Evolutionary conservation across 1,140 invertebrate species (phyloP).

Genomic region (Helicoverpa zea): DNA sequence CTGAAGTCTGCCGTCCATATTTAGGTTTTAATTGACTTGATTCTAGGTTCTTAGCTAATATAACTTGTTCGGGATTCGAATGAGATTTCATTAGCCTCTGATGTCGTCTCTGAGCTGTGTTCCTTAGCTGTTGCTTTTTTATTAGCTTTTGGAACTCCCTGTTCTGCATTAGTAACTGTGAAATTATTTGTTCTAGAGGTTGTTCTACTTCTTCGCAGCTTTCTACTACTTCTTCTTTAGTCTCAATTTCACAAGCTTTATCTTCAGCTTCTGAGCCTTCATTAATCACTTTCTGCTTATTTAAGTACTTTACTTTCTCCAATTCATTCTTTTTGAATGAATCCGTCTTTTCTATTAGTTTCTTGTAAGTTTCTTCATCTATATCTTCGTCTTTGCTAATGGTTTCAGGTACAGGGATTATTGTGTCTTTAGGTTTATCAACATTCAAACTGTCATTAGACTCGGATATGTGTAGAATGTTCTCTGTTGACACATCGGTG

Average conservation of each 20-base stretch:
- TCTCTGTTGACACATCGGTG: constrained; percentile 87
- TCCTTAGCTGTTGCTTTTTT: constrained; percentile 89
- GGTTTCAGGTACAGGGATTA: constrained; percentile 59
- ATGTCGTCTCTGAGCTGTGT: constrained; percentile 86
- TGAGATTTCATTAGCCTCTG: constrained; percentile 86
- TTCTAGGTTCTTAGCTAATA: constrained; percentile 78
- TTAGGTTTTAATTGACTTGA: constrained; percentile 77
- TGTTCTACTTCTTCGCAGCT: constrained; percentile 82
- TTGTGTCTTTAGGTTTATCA: constrained; percentile 68
- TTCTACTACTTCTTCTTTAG: constrained; percentile 71
- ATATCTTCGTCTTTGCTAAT: constrained; percentile 83
- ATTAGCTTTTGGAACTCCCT: constrained; percentile 93
- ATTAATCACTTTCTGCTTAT: constrained; percentile 82
- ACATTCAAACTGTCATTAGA: constrained; percentile 88
- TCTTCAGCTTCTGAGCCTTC: constrained; percentile 78
- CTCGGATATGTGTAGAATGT: constrained; percentile 88
- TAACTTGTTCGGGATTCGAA: constrained; percentile 83
- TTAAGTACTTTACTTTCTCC: constrained; percentile 84
- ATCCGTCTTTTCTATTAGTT: constrained; percentile 85
- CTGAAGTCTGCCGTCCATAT: constrained; percentile 84
- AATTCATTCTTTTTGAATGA: constrained; percentile 87
- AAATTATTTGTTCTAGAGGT: constrained; percentile 93
- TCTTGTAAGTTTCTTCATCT: constrained; percentile 84
- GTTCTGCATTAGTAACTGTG: constrained; percentile 94
- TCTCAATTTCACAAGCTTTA: constrained; percentile 61